Evolutionary conservation across 2,888 invertebrate species (phyloP), one percentile per base, ranked within the genome.

Genomic region (Caenorhabditis auriculariae): DNA sequence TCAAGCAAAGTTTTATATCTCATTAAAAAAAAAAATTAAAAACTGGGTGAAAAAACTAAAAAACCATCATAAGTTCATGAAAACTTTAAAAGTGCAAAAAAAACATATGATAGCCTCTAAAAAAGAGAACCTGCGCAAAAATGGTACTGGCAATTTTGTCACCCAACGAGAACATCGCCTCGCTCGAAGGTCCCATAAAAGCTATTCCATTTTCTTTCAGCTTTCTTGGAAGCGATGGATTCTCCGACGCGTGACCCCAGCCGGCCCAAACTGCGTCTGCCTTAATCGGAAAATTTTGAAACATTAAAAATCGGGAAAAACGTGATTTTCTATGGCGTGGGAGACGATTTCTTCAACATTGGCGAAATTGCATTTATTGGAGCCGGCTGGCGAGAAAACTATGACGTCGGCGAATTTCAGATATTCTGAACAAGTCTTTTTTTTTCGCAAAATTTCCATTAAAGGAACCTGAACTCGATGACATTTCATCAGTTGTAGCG

Each of bases 241-340:
- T 94, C 85, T 98, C 98, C 0, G 95, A 95, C 0, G 96, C 98
- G 85, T 98, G 96, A n/a, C 96, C 96, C 96, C 96, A 98, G 17
- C 96, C 96, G 7, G 96, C 95, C 95, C 95, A 98, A 0, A 96
- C 95, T 23, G 94, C 96, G 89, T 77, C 73, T 7, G 70, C 56
- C 12, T 35, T 19, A 12, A 54, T 4, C n/a, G 39, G n/a, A 5
- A 39, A 28, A 28, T 5, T 26, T 15, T 44, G 23, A 44, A 26
- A 44, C 23, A 19, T n/a, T 9, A n/a, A 17, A 42, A 7, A 42
- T 19, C 42, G 26, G 17, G 17, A 44, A 44, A 4, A 6, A 12
- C 17, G 3, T n/a, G 28, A 6, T 26, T 5, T 17, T 21, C 28
- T 44, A 27, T 24, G 26, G 96, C 95, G 73, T 95, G 93, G 79